A percentile compares a stretch with the other conserved stretches of the same genome.
These are phyloP conservation scores for Amphipoea oculea DNA, from an alignment of 2,888 invertebrate genomes.

Conservation along the genomic window DNA sequence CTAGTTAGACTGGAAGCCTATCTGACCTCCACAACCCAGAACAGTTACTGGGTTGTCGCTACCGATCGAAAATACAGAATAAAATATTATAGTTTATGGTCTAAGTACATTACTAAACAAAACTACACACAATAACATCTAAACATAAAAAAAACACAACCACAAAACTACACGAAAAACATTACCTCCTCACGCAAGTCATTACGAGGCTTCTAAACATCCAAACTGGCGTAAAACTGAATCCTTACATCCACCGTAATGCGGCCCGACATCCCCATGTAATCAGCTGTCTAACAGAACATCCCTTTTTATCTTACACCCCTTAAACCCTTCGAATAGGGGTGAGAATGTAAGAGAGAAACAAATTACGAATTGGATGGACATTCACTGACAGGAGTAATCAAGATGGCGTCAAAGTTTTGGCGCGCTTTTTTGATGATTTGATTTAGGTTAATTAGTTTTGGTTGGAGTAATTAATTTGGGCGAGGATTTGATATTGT, in stretches of 20 bases:
- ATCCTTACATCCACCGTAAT: constrained; percentile 73
- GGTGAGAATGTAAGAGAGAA: constrained; percentile 65
- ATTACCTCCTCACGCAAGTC: constrained; percentile 46
- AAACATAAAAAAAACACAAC: constrained; percentile 24
- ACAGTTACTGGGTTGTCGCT: neutral
- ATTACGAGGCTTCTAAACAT: constrained; percentile 61
- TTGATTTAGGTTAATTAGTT: constrained; percentile 33
- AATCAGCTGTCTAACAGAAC: constrained; percentile 83
- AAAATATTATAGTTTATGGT: neutral
- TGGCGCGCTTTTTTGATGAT: constrained; percentile 33
- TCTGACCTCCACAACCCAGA: neutral
- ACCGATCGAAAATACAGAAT: neutral
- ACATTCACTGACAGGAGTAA: constrained; percentile 46
- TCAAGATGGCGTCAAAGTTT: constrained; percentile 43
- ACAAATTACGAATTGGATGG: constrained; percentile 73
- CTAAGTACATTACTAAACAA: neutral
- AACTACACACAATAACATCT: neutral
- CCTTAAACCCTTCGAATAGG: constrained; percentile 75
- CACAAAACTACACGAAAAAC: constrained; percentile 44
- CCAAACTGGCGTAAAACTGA: constrained; percentile 63
- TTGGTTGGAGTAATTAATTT: constrained; percentile 22
- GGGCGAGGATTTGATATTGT: neutral
- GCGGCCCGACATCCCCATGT: constrained; percentile 82
- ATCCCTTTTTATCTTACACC: constrained; percentile 84
- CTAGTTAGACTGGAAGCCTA: too few relatives aligned